Evolutionary conservation across 2,113 vertebrate species (phyloP).

Genomic region (Bettongia penicillata): DNA sequence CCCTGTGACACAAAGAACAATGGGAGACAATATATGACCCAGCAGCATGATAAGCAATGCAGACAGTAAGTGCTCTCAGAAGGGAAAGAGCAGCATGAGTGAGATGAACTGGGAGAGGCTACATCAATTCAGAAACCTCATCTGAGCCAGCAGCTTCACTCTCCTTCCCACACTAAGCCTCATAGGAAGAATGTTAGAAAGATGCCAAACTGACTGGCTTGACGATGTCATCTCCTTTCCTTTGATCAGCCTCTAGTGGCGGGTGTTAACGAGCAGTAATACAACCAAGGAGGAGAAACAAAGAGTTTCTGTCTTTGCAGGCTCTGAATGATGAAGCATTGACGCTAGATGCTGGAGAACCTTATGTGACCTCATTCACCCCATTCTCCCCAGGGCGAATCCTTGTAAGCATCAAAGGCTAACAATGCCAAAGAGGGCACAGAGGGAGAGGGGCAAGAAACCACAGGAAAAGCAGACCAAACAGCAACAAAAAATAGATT

Average conservation of each 20-base stretch:
- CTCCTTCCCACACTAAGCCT: neutral
- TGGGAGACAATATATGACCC: neutral
- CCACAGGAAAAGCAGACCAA: neutral
- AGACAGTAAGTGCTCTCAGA: neutral
- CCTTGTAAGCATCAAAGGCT: neutral
- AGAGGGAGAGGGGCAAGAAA: neutral
- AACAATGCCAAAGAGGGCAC: neutral
- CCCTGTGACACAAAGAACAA: neutral
- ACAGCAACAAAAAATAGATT: neutral
- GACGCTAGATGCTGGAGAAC: neutral
- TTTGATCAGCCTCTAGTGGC: neutral
- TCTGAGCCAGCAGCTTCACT: conserved; percentile 11
- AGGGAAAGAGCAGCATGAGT: neutral
- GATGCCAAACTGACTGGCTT: neutral
- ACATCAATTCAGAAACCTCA: conserved; percentile 15
- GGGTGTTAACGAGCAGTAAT: neutral
- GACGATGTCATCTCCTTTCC: neutral
- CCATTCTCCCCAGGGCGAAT: neutral
- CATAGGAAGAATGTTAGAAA: neutral
- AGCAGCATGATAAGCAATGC: neutral
- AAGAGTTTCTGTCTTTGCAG: neutral
- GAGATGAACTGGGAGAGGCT: conserved; percentile 3
- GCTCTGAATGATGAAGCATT: neutral
- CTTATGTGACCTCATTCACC: neutral
- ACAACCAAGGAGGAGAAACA: neutral